Percentiles rank a stretch among this genome's conserved stretches.
Conservation (phyloP, 2,113 vertebrate genomes). For the Chaetodon trifascialis region DNA sequence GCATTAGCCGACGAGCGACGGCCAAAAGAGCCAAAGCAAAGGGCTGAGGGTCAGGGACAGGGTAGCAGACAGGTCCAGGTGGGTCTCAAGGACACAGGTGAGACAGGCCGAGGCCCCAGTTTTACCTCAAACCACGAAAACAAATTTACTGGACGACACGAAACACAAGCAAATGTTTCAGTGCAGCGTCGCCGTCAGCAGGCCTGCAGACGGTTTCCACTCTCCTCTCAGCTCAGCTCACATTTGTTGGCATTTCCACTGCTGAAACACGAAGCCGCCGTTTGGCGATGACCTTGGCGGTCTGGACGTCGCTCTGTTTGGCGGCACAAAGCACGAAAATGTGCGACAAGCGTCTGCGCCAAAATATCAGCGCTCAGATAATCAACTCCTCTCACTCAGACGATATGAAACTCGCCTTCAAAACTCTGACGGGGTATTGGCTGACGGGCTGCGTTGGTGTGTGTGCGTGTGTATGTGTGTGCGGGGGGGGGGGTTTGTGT, state of each 20-base stretch:
- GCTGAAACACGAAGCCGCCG: neutral
- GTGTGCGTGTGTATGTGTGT: conserved; percentile 18
- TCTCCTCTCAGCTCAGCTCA: neutral
- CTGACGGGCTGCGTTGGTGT: neutral
- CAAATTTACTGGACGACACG: neutral
- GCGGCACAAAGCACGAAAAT: conserved; percentile 6
- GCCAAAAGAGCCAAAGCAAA: no score
- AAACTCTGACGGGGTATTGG: neutral
- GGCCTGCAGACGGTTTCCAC: neutral
- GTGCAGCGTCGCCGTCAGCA: neutral
- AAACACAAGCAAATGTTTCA: neutral
- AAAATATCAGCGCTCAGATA: conserved; percentile 1
- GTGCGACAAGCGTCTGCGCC: neutral
- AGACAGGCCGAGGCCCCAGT: no score
- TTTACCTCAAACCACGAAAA: no score
- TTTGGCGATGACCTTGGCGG: conserved; percentile 12
- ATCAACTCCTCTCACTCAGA: conserved; percentile 30
- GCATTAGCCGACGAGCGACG: no score
- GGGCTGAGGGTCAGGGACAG: no score
- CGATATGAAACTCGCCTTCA: conserved; percentile 4
- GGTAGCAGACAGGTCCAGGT: no score
- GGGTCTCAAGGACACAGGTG: no score
- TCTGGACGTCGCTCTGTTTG: conserved; percentile 4
- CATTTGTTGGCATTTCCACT: neutral
- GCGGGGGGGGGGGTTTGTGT: conserved; percentile 1